Percentiles rank a stretch among this genome's conserved stretches.
Conservation (phyloP, 2,797 vertebrate species). For the Threskiornis aethiopicus region DNA sequence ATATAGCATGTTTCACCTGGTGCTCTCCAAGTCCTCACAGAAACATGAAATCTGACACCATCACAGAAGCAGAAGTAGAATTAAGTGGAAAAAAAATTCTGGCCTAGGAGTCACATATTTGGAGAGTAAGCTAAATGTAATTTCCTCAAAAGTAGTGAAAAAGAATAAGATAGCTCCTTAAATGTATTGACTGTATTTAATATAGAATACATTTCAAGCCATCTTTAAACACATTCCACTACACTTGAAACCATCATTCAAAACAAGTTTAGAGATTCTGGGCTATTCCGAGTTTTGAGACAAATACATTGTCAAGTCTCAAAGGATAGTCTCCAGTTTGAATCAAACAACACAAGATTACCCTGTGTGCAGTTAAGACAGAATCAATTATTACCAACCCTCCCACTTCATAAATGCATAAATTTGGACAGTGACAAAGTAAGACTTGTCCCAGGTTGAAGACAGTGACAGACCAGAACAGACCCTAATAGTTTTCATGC, state of each 20-base stretch:
- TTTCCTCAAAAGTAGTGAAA: neutral
- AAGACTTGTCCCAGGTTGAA: neutral
- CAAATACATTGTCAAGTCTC: neutral
- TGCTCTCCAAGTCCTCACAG: neutral
- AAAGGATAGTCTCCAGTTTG: neutral
- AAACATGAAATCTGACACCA: neutral
- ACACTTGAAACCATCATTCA: neutral
- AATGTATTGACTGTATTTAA: neutral
- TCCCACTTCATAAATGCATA: neutral
- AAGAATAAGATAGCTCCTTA: neutral
- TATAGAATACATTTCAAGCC: neutral
- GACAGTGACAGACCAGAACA: neutral
- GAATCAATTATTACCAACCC: neutral
- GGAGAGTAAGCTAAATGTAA: neutral
- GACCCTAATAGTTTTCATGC: neutral
- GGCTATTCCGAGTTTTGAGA: neutral
- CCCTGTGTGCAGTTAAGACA: neutral
- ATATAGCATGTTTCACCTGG: neutral
- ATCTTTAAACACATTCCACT: neutral
- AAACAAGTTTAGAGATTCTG: neutral
- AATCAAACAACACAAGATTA: neutral
- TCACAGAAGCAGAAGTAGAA: neutral
- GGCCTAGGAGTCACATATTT: neutral
- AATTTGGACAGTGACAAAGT: neutral
- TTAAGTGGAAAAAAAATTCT: neutral